Percentiles rank a stretch among this genome's conserved stretches.
phyloP scores from a whole-genome alignment of 2,888 invertebrate genomes.

The Calameuta filiformis region DNA sequence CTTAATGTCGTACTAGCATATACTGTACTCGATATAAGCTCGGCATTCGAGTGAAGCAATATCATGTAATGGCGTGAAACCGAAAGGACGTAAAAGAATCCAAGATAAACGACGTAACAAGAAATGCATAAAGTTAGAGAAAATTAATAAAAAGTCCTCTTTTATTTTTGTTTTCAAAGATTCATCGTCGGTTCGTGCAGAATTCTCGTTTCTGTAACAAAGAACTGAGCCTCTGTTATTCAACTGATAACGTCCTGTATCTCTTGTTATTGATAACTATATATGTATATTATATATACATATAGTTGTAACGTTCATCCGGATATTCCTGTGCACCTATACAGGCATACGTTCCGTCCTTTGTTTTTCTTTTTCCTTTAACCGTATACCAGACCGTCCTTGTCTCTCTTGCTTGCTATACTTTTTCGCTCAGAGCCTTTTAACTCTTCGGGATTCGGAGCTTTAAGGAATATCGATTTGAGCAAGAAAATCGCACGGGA shows the following conservation, averaged over 20 bases:
- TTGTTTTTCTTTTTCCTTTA: not conserved
- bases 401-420: not conserved
- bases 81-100: not conserved
- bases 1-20: not conserved
- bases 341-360: not conserved
- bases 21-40: too few relatives aligned
- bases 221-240: not conserved
- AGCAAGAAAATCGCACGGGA: slow-evolving; percentile 27
- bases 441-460: not conserved
- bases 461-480: slow-evolving; percentile 44
- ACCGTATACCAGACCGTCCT: not conserved
- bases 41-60: not conserved
- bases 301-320: not conserved
- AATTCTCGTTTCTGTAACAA: not conserved
- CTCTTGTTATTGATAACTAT: not conserved
- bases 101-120: not conserved
- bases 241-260: not conserved
- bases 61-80: not conserved
- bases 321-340: not conserved
- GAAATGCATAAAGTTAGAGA: not conserved
- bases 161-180: not conserved
- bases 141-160: not conserved
- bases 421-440: not conserved
- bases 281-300: too few relatives aligned
- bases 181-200: not conserved